A percentile compares a stretch with the other conserved stretches of the same genome.
These are phyloP conservation scores for Paramormyrops kingsleyae DNA, from an alignment of 2,113 vertebrate genomes.

Conservation along the genomic window DNA sequence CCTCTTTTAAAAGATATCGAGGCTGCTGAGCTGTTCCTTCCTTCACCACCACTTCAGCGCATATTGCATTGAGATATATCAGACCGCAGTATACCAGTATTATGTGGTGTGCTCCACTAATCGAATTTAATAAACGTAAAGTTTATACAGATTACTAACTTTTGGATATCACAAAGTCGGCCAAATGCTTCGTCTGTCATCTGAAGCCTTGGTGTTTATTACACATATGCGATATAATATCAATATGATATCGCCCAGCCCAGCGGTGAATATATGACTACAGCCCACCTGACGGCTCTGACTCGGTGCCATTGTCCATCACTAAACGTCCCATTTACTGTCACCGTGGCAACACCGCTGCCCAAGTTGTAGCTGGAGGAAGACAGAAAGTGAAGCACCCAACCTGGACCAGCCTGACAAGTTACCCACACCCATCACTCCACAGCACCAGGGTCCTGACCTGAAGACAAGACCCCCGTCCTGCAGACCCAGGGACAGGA, in stretches of 20 bases:
- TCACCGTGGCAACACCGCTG: conserved; percentile 70
- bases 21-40: too few relatives aligned
- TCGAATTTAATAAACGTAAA: too few relatives aligned
- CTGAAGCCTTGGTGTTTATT: too few relatives aligned
- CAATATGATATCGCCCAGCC: not conserved
- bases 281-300: conserved; percentile 76
- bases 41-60: too few relatives aligned
- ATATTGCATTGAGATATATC: too few relatives aligned
- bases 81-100: too few relatives aligned
- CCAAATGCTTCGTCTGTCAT: too few relatives aligned
- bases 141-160: too few relatives aligned
- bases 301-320: conserved; percentile 89
- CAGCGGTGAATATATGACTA: conserved; percentile 29
- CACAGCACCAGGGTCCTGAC: conserved; percentile 46
- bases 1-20: too few relatives aligned
- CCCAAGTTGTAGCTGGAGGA: conserved; percentile 82
- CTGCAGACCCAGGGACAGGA: conserved; percentile 83
- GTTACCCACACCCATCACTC: not conserved
- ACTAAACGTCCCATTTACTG: conserved; percentile 79
- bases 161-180: too few relatives aligned
- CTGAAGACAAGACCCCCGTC: conserved; percentile 83
- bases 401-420: not conserved
- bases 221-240: too few relatives aligned
- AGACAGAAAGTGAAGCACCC: not conserved
- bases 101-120: too few relatives aligned